phyloP scores from a whole-genome alignment of 2,797 vertebrate species.

The Taeniopygia guttata region DNA sequence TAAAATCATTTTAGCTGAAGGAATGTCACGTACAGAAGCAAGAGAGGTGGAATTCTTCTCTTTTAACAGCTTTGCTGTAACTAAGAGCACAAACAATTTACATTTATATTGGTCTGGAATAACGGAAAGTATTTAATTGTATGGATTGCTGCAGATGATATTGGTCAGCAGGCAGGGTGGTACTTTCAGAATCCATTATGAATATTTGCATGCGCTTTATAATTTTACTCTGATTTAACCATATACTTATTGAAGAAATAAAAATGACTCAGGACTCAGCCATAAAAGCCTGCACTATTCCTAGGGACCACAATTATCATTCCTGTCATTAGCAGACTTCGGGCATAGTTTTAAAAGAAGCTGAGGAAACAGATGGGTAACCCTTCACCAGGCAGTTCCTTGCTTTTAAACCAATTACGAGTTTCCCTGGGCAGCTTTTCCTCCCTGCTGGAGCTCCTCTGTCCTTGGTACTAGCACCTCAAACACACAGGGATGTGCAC shows the following conservation, averaged over 20 bases:
- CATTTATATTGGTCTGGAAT: background rate
- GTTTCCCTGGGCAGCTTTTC: constrained; percentile 10
- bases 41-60: background rate
- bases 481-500: background rate
- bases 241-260: background rate
- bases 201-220: background rate
- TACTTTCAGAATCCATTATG: background rate
- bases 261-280: background rate
- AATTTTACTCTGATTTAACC: background rate
- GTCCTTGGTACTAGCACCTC: constrained; percentile 74
- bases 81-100: background rate
- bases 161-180: background rate
- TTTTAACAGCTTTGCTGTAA: background rate
- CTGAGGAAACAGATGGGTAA: background rate
- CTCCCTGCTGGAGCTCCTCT: constrained; percentile 63
- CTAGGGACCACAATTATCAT: background rate
- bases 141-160: background rate
- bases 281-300: background rate
- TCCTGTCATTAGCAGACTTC: background rate
- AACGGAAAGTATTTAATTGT: background rate
- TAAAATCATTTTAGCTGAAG: background rate
- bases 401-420: background rate
- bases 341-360: background rate
- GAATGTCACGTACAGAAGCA: background rate
- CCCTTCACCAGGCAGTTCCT: background rate